These are phyloP conservation scores for Typhlomys cinereus DNA, from an alignment of 2,113 vertebrate genomes.

Conservation along the genomic window DNA sequence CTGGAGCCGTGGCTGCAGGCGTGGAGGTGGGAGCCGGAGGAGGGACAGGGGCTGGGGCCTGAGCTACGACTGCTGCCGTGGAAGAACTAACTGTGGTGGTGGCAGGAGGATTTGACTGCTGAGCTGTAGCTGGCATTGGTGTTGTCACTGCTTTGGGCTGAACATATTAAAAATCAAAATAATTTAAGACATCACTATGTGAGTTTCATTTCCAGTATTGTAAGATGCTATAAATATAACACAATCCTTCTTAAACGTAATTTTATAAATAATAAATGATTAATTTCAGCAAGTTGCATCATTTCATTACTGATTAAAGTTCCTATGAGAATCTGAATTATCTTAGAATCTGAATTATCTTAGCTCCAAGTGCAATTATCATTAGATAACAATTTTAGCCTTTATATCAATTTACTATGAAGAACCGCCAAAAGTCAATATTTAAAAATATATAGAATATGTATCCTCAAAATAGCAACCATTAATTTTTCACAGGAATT, in stretches of 20 bases:
- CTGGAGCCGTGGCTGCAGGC: conserved; percentile 78
- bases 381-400: conserved; percentile 9
- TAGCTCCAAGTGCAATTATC: not conserved
- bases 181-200: not conserved
- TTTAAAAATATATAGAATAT: not conserved
- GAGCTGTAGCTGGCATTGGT: conserved; percentile 80
- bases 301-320: not conserved
- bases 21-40: conserved; percentile 78
- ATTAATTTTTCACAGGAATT: not conserved
- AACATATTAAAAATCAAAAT: conserved; percentile 58
- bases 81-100: conserved; percentile 70
- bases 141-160: conserved; percentile 90
- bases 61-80: conserved; percentile 74
- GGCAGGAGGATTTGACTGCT: conserved; percentile 77
- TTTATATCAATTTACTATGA: not conserved
- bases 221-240: not conserved
- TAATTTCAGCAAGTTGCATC: not conserved
- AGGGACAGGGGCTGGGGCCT: conserved; percentile 81
- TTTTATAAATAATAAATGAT: not conserved
- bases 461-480: not conserved
- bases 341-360: not conserved
- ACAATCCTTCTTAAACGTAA: not conserved
- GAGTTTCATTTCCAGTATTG: not conserved
- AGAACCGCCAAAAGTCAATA: not conserved
- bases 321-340: not conserved